Evolutionary conservation across 1,140 invertebrate species (phyloP).

Genomic region (Bombus soroeensis): DNA sequence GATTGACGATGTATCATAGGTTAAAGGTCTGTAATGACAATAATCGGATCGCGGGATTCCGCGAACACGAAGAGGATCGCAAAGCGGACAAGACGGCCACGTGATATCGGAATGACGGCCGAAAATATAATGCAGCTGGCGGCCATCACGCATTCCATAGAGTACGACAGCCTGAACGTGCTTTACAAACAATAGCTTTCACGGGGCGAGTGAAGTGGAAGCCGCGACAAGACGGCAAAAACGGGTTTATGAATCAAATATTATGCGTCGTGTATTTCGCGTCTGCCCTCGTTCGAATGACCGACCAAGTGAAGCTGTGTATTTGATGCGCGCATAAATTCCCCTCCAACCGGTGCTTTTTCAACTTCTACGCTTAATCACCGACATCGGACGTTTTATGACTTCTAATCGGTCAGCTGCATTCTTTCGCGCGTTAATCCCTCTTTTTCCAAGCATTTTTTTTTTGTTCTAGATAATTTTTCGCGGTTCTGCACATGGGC

Average conservation of each 20-base stretch:
- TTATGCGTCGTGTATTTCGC: constrained; percentile 4
- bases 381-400: not conserved
- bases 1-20: not conserved
- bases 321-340: not conserved
- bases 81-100: constrained; percentile 10
- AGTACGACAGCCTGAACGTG: constrained; percentile 10
- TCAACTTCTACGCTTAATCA: not conserved
- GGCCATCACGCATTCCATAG: constrained; percentile 15
- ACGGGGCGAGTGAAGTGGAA: not conserved
- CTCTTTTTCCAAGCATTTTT: not conserved
- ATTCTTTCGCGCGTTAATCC: not conserved
- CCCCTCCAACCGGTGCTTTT: not conserved
- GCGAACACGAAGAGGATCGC: not conserved
- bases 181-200: constrained; percentile 21
- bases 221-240: constrained; percentile 34
- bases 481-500: too few species aligned
- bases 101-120: constrained; percentile 41
- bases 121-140: constrained; percentile 49
- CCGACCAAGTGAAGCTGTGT: not conserved
- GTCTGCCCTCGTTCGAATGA: not conserved
- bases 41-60: not conserved
- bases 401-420: not conserved
- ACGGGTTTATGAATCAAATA: constrained; percentile 48
- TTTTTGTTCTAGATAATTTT: not conserved
- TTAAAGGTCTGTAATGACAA: not conserved